Percentiles rank a stretch among this genome's conserved stretches.
Conservation (phyloP, 2,888 invertebrate species). For the Noctua comes region DNA sequence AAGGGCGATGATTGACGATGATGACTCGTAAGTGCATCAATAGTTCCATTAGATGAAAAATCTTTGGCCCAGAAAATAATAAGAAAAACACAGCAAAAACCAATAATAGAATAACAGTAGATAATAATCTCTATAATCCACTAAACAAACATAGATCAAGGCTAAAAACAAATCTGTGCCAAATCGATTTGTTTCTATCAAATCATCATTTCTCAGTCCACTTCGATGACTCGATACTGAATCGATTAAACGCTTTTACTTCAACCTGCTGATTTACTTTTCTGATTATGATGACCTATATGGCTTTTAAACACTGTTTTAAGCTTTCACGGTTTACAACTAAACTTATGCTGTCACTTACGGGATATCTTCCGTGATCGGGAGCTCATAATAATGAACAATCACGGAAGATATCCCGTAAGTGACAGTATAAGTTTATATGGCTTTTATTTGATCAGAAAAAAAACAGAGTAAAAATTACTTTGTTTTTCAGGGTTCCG, state of each 20-base stretch:
- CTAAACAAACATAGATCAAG: conserved; percentile 37
- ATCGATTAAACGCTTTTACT: conserved; percentile 73
- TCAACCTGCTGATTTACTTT: conserved; percentile 67
- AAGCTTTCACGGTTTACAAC: too few relatives aligned
- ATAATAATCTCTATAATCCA: conserved; percentile 2
- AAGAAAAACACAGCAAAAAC: not conserved
- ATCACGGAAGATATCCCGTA: too few relatives aligned
- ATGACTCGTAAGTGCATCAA: not conserved
- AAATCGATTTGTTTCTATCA: conserved; percentile 59
- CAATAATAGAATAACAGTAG: conserved; percentile 28
- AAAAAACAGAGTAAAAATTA: too few relatives aligned
- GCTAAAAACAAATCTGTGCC: conserved; percentile 32
- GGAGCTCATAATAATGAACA: too few relatives aligned
- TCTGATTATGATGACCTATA: conserved; percentile 50
- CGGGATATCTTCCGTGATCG: too few relatives aligned
- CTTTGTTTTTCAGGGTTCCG: too few relatives aligned
- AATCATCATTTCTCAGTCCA: conserved; percentile 67
- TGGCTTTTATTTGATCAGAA: not conserved
- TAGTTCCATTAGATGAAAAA: not conserved
- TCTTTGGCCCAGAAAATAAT: not conserved
- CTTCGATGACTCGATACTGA: conserved; percentile 59
- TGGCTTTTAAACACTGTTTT: too few relatives aligned
- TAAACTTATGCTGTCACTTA: too few relatives aligned
- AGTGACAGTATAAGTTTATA: too few relatives aligned
- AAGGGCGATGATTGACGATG: too few relatives aligned